Conservation (phyloP, 2,888 invertebrate genomes). For the Cerceris ruficornis region DNA sequence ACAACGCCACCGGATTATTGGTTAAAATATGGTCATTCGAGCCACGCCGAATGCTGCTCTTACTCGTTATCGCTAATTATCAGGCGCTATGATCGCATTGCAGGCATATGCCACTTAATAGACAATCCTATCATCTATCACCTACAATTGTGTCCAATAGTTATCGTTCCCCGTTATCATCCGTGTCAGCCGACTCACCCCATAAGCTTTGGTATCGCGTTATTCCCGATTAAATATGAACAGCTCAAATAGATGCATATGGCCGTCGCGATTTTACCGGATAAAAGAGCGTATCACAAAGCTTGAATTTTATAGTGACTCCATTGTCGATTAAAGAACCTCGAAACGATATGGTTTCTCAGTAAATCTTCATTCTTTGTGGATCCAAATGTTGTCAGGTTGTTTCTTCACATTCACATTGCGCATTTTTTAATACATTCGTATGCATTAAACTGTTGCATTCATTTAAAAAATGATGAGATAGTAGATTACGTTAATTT, state of each 20-base stretch:
- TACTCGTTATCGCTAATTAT: slow-evolving; percentile 9
- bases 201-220: background rate
- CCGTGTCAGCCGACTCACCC: slow-evolving; percentile 10
- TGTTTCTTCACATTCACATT: too few relatives aligned
- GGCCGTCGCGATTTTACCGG: background rate
- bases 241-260: slow-evolving; percentile 5
- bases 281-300: too few relatives aligned
- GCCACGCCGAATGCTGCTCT: background rate
- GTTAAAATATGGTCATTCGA: too few relatives aligned
- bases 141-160: slow-evolving; percentile 10
- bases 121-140: slow-evolving; percentile 21
- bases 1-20: too few relatives aligned
- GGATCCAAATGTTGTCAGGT: too few relatives aligned
- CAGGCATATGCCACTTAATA: slow-evolving; percentile 21
- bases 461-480: too few relatives aligned
- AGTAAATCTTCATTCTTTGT: too few relatives aligned
- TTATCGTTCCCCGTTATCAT: slow-evolving; percentile 34
- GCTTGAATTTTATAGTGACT: background rate
- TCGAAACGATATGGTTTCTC: too few relatives aligned
- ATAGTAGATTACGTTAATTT: too few relatives aligned
- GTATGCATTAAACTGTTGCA: too few relatives aligned
- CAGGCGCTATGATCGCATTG: slow-evolving; percentile 8
- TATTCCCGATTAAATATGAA: slow-evolving; percentile 25
- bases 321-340: background rate
- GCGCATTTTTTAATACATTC: too few relatives aligned